Conservation (phyloP, 2,113 vertebrate species). For the Nansenia antarctica region DNA sequence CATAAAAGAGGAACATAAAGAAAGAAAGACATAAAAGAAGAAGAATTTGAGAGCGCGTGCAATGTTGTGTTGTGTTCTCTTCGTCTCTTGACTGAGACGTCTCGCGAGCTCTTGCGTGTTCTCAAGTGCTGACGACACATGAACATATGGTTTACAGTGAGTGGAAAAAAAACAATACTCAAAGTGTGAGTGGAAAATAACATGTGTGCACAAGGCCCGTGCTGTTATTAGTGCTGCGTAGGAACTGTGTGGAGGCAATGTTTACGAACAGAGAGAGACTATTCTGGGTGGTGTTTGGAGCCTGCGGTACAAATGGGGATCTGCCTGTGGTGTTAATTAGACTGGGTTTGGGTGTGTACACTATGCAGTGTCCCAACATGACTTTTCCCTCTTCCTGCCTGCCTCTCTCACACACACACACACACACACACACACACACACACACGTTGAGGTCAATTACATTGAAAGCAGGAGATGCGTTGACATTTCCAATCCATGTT, state of each 20-base stretch:
- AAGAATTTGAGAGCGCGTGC: no score
- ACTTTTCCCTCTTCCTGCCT: no score
- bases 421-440: neutral
- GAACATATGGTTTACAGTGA: constrained; percentile 16
- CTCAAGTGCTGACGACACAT: constrained; percentile 18
- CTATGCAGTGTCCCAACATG: no score
- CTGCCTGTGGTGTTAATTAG: neutral
- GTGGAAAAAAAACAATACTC: neutral
- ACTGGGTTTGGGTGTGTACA: no score
- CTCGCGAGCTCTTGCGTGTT: constrained; percentile 17
- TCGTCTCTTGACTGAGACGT: constrained; percentile 38
- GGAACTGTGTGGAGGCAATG: neutral
- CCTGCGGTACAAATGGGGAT: neutral
- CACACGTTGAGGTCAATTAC: no score
- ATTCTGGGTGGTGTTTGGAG: neutral
- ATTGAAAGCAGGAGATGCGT: no score
- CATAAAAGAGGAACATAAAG: neutral
- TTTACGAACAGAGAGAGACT: neutral
- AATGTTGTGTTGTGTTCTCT: constrained; percentile 51
- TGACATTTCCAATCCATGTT: no score
- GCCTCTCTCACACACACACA: neutral
- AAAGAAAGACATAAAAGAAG: neutral
- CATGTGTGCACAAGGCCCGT: neutral
- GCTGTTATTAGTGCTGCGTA: neutral
- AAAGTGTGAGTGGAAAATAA: neutral